Percentiles rank a stretch among this genome's conserved stretches.
Evolutionary conservation across 2,113 vertebrate species (phyloP).

Genomic region (Ptilonorhynchus violaceus): DNA sequence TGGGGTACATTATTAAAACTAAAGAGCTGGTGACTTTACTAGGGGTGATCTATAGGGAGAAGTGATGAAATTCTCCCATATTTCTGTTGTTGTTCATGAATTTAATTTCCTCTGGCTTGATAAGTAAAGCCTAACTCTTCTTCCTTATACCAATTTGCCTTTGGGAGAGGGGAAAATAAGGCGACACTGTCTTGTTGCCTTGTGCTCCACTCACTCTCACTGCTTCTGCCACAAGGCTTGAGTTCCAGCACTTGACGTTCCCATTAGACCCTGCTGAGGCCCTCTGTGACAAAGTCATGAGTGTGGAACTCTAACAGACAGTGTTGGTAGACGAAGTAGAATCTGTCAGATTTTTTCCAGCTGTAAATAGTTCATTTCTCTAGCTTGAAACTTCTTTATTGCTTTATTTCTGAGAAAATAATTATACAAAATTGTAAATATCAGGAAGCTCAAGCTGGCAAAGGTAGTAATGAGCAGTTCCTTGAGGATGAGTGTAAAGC

Average conservation of each 20-base stretch:
- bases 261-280: not conserved
- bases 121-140: not conserved
- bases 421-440: not conserved
- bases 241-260: rapidly evolving
- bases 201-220: not conserved
- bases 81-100: not conserved
- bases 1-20: not conserved
- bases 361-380: not conserved
- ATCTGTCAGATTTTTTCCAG: not conserved
- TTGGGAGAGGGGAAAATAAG: not conserved
- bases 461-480: not conserved
- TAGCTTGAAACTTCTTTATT: not conserved
- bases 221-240: not conserved
- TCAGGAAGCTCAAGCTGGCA: not conserved
- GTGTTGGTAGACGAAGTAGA: not conserved
- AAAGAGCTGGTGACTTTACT: not conserved
- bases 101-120: not conserved
- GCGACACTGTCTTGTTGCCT: not conserved
- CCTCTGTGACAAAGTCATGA: not conserved
- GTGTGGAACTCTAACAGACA: not conserved
- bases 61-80: not conserved
- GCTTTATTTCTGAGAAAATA: not conserved
- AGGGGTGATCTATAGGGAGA: rapidly evolving
- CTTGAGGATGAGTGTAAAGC: not conserved
- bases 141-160: not conserved